These are phyloP conservation scores for Matsumurasca onukii DNA, from an alignment of 1,140 invertebrate species.

Conservation along the genomic window DNA sequence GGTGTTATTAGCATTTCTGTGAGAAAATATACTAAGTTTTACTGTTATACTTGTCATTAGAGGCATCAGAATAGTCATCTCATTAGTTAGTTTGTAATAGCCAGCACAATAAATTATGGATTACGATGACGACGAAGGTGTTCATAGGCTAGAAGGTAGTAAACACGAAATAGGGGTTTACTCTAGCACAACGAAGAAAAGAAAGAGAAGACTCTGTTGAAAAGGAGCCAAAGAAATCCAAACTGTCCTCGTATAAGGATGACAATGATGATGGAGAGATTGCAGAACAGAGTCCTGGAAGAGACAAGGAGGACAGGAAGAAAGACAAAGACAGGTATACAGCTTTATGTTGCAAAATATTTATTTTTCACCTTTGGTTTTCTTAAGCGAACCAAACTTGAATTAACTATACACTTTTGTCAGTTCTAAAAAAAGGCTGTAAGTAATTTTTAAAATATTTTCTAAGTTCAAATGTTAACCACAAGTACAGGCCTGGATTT, in stretches of 20 bases:
- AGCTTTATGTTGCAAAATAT: conserved; percentile 2
- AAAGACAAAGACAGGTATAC: conserved; percentile 40
- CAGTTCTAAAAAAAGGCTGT: not conserved
- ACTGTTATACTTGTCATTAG: too few species aligned
- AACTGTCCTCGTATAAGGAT: conserved; percentile 63
- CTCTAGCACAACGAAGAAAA: conserved; percentile 60
- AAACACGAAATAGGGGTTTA: conserved; percentile 63
- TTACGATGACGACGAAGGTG: conserved; percentile 54
- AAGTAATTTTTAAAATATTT: not conserved
- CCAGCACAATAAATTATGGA: too few species aligned
- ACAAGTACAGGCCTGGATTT: too few species aligned
- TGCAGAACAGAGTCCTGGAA: conserved; percentile 43
- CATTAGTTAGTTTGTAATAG: too few species aligned
- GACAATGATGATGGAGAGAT: conserved; percentile 57
- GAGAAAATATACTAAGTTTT: too few species aligned
- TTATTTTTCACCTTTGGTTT: not conserved
- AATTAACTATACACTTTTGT: not conserved
- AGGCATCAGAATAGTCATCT: too few species aligned
- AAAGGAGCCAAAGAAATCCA: conserved; percentile 45
- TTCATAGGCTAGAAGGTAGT: conserved; percentile 84
- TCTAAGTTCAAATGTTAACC: not conserved
- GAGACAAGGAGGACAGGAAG: conserved; percentile 34
- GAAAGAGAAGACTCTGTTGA: conserved; percentile 61
- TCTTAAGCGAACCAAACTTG: not conserved
- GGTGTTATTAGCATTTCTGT: too few species aligned